Evolutionary conservation across 2,797 vertebrate species (phyloP).

Genomic region (Smutsia gigantea): DNA sequence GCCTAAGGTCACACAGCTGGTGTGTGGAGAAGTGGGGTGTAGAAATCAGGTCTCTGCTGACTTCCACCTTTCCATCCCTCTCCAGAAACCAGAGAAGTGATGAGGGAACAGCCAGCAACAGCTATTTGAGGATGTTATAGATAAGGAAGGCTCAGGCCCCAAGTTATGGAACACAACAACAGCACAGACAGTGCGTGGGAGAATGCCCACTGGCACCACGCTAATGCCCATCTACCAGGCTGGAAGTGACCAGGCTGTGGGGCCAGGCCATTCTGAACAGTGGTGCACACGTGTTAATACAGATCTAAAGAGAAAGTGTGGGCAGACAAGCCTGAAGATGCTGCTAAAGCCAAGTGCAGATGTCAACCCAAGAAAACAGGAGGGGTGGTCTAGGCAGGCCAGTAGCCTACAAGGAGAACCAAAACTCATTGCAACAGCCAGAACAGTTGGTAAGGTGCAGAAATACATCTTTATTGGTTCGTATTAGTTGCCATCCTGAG

Average conservation of each 20-base stretch:
- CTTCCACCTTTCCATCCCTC: background rate
- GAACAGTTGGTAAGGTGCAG: background rate
- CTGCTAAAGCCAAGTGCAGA: background rate
- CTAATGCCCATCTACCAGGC: background rate
- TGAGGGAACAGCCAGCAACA: background rate
- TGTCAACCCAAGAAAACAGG: background rate
- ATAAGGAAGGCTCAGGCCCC: background rate
- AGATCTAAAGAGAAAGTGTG: background rate
- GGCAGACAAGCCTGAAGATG: background rate
- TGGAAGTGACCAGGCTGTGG: background rate
- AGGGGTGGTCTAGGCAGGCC: background rate
- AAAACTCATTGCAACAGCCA: background rate
- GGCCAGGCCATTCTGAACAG: background rate
- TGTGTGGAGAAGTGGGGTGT: background rate
- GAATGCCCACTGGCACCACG: accelerated
- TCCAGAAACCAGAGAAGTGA: background rate
- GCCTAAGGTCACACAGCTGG: background rate
- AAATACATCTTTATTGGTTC: background rate
- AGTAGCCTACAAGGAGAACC: background rate
- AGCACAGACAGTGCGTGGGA: background rate
- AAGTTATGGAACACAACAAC: background rate
- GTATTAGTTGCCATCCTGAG: background rate
- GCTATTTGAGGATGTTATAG: background rate
- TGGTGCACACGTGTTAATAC: background rate
- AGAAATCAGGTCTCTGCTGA: background rate